phyloP scores from a whole-genome alignment of 2,113 vertebrate species.

The Paedocypris sp. region DNA sequence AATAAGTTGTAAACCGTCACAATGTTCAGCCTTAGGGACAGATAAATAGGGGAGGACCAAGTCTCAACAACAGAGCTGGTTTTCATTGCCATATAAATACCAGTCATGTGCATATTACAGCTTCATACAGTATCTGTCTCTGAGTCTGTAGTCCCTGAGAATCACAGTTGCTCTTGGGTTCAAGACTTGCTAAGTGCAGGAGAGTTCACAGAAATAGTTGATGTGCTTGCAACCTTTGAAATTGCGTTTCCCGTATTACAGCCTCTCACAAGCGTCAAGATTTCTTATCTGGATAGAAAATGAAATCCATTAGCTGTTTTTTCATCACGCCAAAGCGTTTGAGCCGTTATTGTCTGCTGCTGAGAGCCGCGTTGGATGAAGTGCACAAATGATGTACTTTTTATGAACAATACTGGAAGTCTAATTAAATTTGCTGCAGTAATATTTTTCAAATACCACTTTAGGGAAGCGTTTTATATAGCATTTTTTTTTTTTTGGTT shows the following conservation, averaged over 20 bases:
- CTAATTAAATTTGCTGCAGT: too few species aligned
- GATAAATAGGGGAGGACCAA: neutral
- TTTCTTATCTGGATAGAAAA: too few species aligned
- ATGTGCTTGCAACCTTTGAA: neutral
- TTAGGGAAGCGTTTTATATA: too few species aligned
- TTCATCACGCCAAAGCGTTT: too few species aligned
- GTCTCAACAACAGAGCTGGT: slow-evolving; percentile 48
- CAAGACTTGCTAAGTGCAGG: slow-evolving; percentile 9
- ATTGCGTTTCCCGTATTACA: neutral
- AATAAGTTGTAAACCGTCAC: neutral
- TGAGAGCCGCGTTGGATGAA: too few species aligned
- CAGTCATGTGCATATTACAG: slow-evolving; percentile 50
- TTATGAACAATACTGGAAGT: too few species aligned
- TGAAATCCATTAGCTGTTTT: too few species aligned
- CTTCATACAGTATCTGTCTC: slow-evolving; percentile 56
- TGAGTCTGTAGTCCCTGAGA: slow-evolving; percentile 33
- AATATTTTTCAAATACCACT: too few species aligned
- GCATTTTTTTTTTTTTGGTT: too few species aligned
- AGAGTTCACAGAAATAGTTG: neutral
- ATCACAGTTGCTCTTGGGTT: slow-evolving; percentile 27
- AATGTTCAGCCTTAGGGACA: neutral
- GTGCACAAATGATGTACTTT: too few species aligned
- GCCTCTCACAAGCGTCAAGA: too few species aligned
- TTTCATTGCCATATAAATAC: slow-evolving; percentile 45
- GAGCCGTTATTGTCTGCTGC: too few species aligned